Conservation (phyloP, 2,888 invertebrate genomes). For the Rhopalosiphum nymphaeae region DNA sequence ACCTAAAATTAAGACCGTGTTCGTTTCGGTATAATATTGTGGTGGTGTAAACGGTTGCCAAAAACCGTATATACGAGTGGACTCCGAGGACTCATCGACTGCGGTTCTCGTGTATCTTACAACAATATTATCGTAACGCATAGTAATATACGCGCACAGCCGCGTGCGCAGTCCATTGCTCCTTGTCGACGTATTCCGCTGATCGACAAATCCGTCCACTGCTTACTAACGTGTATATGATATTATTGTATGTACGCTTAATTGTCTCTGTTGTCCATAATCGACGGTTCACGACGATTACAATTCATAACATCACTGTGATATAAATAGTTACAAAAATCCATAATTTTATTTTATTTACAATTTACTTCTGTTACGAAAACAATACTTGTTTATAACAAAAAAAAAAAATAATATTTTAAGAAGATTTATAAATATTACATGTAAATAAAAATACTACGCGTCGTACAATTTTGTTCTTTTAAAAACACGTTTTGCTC, state of each 20-base stretch:
- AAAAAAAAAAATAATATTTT: background rate
- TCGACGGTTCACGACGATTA: background rate
- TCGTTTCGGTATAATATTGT: background rate
- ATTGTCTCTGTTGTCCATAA: background rate
- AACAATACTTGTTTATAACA: background rate
- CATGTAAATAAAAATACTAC: background rate
- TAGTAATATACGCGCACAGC: background rate
- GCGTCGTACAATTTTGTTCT: background rate
- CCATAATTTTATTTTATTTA: background rate
- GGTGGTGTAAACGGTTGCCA: background rate
- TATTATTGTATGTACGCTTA: background rate
- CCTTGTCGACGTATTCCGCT: background rate
- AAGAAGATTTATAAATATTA: background rate
- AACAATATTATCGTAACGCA: background rate
- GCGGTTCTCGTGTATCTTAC: background rate
- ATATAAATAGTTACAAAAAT: no score
- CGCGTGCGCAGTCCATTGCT: background rate
- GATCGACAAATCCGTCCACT: background rate
- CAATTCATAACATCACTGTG: background rate
- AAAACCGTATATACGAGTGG: background rate
- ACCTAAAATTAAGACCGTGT: constrained; percentile 24
- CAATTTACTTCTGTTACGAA: background rate
- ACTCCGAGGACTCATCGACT: background rate
- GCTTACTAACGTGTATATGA: background rate
- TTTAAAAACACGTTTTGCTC: background rate